A percentile compares a stretch with the other conserved stretches of the same genome.
phyloP scores from a whole-genome alignment of 2,797 vertebrate species.

The Orientallactaga sibirica region DNA sequence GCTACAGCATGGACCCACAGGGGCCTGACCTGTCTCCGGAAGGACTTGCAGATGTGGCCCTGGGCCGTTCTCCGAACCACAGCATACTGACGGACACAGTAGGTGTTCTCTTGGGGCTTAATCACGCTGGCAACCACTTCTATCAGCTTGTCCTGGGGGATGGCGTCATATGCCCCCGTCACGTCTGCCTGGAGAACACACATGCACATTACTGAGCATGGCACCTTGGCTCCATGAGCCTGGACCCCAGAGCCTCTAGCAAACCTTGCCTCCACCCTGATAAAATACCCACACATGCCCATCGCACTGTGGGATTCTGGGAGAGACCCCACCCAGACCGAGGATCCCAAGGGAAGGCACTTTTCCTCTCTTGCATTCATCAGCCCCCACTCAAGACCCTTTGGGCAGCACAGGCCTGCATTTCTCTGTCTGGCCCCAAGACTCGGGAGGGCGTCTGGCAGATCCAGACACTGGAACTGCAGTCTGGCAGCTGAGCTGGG shows the following conservation, averaged over 20 bases:
- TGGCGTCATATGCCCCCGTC: conserved; percentile 93
- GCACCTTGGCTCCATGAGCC: background rate
- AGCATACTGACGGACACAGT: conserved; percentile 92
- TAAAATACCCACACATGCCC: accelerated
- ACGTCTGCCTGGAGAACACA: conserved; percentile 92
- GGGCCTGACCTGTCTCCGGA: conserved; percentile 88
- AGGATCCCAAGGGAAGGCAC: background rate
- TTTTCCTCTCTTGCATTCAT: background rate
- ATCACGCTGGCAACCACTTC: conserved; percentile 91
- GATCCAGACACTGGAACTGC: background rate
- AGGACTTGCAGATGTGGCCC: conserved; percentile 90
- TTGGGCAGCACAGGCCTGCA: background rate
- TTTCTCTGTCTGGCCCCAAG: background rate
- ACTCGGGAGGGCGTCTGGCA: background rate
- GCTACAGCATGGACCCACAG: accelerated
- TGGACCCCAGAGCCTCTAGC: background rate
- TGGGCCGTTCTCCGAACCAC: conserved; percentile 89
- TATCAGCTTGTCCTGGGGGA: conserved; percentile 93
- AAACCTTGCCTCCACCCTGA: background rate
- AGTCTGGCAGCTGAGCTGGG: background rate
- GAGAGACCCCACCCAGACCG: background rate
- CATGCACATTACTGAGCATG: background rate
- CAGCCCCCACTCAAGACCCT: background rate
- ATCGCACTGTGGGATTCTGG: background rate
- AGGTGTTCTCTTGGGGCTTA: conserved; percentile 85